Evolutionary conservation across 2,113 vertebrate species (phyloP), one percentile per base, ranked within the genome.

Genomic region (Proteles cristata): DNA sequence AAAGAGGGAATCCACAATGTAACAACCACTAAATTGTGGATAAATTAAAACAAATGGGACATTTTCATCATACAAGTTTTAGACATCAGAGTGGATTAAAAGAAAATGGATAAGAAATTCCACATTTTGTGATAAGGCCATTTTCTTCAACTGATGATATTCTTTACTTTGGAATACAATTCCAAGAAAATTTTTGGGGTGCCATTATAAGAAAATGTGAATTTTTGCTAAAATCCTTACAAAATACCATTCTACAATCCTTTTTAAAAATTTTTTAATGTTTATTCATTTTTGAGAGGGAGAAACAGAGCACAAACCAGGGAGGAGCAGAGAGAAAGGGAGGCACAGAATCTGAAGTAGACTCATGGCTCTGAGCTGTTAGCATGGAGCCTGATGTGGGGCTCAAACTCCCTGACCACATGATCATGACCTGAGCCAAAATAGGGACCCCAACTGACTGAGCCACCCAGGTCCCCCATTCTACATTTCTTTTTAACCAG

Each of bases 131-230:
- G 39, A 63, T 80, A 83, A 55, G 79, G 19, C n/a, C 43, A 33
- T 5, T 74, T 95, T 66, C 16, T 82, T 90, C 45, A 73, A 61
- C 45, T 81, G 58, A 69, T 69, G 68, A 65, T 45, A 80, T n/a
- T 58, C 48, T 86, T 94, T 95, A 55, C 43, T 90, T 83, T 88
- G 66, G 61, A 89, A 95, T 76, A 61, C 17, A 55, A 77, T 92
- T 92, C n/a, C 11, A 76, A 93, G 15, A 61, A 90, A 35, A 68
- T 76, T 50, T 58, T 53, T n/a, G 1, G 3, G n/a, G 43, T 50
- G 3, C 10, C 95, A 11, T 77, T 33, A 73, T 87, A 19, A 92
- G 43, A 95, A 63, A 84, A 80, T 33, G 53, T 88, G 35, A 90
- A 68, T 33, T 92, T 92, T 79, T 65, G 45, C 33, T 83, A 1